phyloP scores from a whole-genome alignment of 2,113 vertebrate species.

The Craseonycteris thonglongyai region DNA sequence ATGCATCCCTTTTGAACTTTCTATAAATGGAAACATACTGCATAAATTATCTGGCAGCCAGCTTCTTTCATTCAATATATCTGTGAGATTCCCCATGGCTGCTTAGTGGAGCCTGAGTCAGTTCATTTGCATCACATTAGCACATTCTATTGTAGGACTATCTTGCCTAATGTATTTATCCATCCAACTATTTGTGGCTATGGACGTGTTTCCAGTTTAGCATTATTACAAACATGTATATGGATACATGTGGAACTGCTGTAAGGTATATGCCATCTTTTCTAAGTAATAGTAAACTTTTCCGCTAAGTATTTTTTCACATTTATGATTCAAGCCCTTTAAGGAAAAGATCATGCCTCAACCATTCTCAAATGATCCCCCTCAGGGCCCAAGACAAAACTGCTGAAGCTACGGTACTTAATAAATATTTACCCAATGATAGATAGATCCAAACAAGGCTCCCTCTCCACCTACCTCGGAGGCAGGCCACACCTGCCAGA shows the following conservation, averaged over 20 bases:
- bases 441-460: background rate
- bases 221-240: background rate
- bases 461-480: slow-evolving; percentile 84
- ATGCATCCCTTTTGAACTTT: background rate
- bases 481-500: slow-evolving; percentile 88
- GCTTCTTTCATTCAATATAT: background rate
- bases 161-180: background rate
- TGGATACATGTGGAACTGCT: background rate
- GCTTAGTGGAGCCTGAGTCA: too few relatives aligned
- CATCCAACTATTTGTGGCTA: background rate
- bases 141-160: background rate
- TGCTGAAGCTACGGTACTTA: background rate
- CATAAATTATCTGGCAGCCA: background rate
- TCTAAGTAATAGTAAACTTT: background rate
- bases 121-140: background rate
- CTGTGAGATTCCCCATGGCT: background rate
- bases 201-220: background rate
- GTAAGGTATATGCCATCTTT: background rate
- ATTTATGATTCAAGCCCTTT: background rate
- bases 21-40: background rate
- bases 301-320: background rate
- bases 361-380: background rate
- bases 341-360: background rate
- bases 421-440: background rate
- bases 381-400: background rate